Evolutionary conservation across 2,797 vertebrate genomes (phyloP), one percentile per base, ranked within the genome.

Genomic region (Acropternis orthonyx): DNA sequence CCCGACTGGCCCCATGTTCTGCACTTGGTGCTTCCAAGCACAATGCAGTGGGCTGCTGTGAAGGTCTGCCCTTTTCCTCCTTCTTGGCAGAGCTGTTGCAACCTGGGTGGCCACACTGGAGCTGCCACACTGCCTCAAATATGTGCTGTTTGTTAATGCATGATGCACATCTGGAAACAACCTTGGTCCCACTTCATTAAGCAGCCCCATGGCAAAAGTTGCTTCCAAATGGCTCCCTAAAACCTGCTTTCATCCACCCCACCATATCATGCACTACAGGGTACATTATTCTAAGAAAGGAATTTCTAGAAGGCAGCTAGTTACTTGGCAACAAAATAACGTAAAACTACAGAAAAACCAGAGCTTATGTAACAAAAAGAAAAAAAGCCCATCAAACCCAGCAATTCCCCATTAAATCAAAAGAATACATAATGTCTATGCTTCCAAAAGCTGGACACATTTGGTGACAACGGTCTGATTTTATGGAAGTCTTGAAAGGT

Each of bases 261-360:
- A 59, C 18, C 43, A 0, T 23, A 74, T 44, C n/a, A 46, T 12
- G 36, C 62, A 14, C 56, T 39, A 46, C 3, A 65, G 30, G 17
- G 30, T 24, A 56, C 27, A 3, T 24, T 68, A n/a, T 58, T 88
- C 74, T 75, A 52, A 67, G 37, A 36, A 59, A 84, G 37, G 37
- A 72, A 61, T 58, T 95, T 86, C 82, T 62, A 81, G 54, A 62
- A 62, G 62, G 55, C 55, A 93, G 46, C 30, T 43, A 68, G 72
- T 85, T 93, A 66, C 76, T 55, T 51, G 69, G 92, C 88, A 95
- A 93, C 72, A 88, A 51, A 84, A 88, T 78, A 52, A 84, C 34
- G 46, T 34, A 55, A 76, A 7, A 10, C 18, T 52, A 72, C 27
- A 4, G 26, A 84, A 92, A 95, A 84, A 73, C 10, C 49, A 51